These are phyloP conservation scores for Spongilla lacustris DNA, from an alignment of 37 sponge, comb jelly and placozoan species.

Conservation along the genomic window DNA sequence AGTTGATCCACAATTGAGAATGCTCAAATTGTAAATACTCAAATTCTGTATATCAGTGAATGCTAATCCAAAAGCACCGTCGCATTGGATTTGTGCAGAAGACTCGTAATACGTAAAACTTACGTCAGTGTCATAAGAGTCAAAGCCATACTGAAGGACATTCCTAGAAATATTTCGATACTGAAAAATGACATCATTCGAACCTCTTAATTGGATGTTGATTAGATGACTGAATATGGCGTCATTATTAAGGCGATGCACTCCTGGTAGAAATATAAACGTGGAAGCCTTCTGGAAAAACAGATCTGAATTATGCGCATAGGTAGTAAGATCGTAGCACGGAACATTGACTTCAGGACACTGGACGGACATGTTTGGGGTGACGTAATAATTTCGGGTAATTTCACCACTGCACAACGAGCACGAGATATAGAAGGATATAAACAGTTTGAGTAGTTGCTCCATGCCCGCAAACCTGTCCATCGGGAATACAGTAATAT, in stretches of 20 bases:
- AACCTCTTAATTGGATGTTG: background rate
- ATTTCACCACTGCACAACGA: no score
- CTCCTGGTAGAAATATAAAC: background rate
- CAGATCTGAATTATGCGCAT: background rate
- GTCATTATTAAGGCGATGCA: background rate
- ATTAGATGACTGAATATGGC: background rate
- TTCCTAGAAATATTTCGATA: background rate
- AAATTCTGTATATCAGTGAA: background rate
- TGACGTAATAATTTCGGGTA: background rate
- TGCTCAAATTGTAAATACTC: background rate
- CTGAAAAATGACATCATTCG: background rate
- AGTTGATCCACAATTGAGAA: background rate
- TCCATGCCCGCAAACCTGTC: no score
- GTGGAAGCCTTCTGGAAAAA: background rate
- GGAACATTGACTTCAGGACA: background rate
- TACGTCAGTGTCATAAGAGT: background rate
- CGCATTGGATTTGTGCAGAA: background rate
- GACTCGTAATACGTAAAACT: background rate
- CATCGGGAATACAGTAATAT: no score
- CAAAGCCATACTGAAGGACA: background rate
- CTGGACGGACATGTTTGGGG: background rate
- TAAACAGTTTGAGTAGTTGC: no score
- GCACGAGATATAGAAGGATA: no score
- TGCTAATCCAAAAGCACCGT: background rate
- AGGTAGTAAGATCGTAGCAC: background rate